Conservation (phyloP, 2,113 vertebrate species). For the Heliornis fulica region DNA sequence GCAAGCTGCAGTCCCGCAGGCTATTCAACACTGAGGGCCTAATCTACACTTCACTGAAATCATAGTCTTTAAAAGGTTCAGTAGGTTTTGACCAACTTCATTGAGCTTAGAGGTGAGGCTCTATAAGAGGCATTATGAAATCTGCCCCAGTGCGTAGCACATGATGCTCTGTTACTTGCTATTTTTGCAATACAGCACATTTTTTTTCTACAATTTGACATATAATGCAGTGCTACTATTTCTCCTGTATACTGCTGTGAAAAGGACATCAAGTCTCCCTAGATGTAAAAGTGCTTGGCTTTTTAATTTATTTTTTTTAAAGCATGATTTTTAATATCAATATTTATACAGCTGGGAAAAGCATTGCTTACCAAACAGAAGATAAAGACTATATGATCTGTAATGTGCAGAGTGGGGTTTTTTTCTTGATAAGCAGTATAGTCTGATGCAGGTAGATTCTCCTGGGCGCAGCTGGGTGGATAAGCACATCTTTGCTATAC, state of each 20-base stretch:
- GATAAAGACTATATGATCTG: background rate
- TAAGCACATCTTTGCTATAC: background rate
- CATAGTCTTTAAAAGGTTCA: background rate
- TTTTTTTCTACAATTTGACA: background rate
- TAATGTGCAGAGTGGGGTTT: background rate
- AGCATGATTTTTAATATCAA: background rate
- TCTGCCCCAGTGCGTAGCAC: background rate
- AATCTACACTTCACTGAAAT: background rate
- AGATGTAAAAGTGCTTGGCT: background rate
- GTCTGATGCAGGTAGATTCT: background rate
- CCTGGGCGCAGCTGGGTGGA: background rate
- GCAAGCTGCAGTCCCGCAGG: background rate
- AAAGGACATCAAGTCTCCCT: background rate
- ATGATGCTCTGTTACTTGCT: background rate
- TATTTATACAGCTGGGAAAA: background rate
- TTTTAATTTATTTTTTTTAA: background rate
- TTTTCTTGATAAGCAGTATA: background rate
- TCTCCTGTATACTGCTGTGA: background rate
- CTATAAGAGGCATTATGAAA: background rate
- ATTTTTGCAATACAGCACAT: background rate
- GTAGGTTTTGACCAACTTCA: background rate
- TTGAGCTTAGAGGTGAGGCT: background rate
- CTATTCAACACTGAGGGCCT: background rate
- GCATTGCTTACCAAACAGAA: background rate
- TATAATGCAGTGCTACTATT: background rate